phyloP scores from a whole-genome alignment of 2,888 invertebrate species.

The Xestia xanthographa region DNA sequence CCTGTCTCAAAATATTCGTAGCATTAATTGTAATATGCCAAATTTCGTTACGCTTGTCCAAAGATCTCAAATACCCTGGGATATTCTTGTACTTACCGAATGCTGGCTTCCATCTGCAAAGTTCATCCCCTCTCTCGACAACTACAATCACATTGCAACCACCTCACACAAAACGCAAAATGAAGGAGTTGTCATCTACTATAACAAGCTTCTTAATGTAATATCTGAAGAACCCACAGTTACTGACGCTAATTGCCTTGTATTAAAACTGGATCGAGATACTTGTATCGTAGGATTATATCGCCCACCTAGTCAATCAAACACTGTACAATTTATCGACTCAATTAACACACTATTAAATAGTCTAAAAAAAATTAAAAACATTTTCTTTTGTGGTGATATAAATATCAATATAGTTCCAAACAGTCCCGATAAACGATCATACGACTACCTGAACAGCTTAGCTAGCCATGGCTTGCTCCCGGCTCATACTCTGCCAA shows the following conservation, averaged over 20 bases:
- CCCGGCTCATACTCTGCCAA: not conserved
- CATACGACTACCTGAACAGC: conserved; percentile 1
- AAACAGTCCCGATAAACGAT: conserved; percentile 6
- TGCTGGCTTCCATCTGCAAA: conserved; percentile 7
- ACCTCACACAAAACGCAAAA: too few relatives aligned
- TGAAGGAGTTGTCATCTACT: not conserved
- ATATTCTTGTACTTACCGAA: not conserved
- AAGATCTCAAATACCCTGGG: not conserved
- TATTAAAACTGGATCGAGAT: conserved; percentile 7
- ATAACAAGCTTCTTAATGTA: not conserved
- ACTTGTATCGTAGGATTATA: not conserved
- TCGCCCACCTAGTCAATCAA: not conserved
- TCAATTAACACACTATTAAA: not conserved
- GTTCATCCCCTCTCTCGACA: not conserved
- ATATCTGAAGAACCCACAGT: too few relatives aligned
- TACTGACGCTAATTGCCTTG: not conserved
- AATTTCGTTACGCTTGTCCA: conserved; percentile 2
- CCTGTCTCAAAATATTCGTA: conserved; percentile 9
- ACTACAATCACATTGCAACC: too few relatives aligned
- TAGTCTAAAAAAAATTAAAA: conserved; percentile 1
- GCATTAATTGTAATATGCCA: not conserved
- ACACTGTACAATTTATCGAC: not conserved
- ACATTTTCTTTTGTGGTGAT: conserved; percentile 13
- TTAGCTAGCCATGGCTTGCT: conserved; percentile 14
- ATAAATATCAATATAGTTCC: conserved; percentile 18